Evolutionary conservation across 2,113 vertebrate genomes (phyloP).

Genomic region (Aleadryas rufinucha): DNA sequence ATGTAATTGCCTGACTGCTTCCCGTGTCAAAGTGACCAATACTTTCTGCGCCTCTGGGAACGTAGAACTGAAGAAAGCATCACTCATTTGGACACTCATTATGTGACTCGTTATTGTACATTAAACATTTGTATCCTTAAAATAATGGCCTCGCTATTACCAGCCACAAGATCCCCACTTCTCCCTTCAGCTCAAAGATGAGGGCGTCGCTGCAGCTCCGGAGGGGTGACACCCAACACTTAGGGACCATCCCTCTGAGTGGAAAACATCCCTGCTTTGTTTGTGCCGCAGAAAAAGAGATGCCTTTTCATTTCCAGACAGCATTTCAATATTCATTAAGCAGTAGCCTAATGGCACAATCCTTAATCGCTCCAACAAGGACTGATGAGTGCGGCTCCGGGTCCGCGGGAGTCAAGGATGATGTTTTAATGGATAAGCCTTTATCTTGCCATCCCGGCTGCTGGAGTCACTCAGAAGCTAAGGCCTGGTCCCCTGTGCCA

Average conservation of each 20-base stretch:
- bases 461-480: not conserved
- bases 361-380: not conserved
- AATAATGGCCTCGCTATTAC: constrained; percentile 20
- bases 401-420: not conserved
- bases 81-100: constrained; percentile 39
- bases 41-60: constrained; percentile 36
- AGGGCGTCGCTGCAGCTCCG: not conserved
- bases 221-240: not conserved
- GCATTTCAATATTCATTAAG: constrained; percentile 24
- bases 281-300: not conserved
- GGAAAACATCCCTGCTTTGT: not conserved
- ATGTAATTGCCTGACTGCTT: constrained; percentile 16
- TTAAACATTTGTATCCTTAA: constrained; percentile 50
- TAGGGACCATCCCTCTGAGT: not conserved
- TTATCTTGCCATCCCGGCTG: not conserved
- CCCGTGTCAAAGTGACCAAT: constrained; percentile 43
- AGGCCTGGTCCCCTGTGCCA: not conserved
- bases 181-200: not conserved
- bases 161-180: constrained; percentile 19
- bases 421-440: not conserved
- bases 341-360: not conserved
- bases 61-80: constrained; percentile 20
- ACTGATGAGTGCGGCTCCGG: not conserved
- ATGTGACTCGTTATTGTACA: constrained; percentile 38
- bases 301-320: not conserved